phyloP scores from a whole-genome alignment of 2,888 invertebrate genomes.

The Meandrusa payeni region DNA sequence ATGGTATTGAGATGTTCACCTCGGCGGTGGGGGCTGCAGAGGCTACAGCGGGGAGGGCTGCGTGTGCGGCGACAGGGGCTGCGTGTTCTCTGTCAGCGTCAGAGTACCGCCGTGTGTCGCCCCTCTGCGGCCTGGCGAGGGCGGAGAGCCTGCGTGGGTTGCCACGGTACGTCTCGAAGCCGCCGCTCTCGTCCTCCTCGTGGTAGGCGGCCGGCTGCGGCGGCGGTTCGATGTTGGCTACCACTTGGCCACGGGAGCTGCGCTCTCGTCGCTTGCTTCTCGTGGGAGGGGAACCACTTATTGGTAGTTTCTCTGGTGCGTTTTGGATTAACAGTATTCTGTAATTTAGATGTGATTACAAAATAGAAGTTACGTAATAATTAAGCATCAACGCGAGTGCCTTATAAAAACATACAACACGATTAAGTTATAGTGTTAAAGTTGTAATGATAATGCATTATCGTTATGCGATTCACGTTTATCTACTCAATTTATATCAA shows the following conservation, averaged over 20 bases:
- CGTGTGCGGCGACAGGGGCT: constrained; percentile 28
- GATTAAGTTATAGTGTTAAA: too few relatives aligned
- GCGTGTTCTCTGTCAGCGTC: constrained; percentile 40
- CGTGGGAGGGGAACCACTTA: constrained; percentile 83
- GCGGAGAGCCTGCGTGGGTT: constrained; percentile 62
- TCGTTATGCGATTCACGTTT: too few relatives aligned
- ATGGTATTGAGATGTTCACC: constrained; percentile 23
- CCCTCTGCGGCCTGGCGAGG: constrained; percentile 36
- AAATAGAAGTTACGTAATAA: too few relatives aligned
- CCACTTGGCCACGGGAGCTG: constrained; percentile 77
- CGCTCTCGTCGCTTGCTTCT: constrained; percentile 71
- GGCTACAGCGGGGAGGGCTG: constrained; percentile 27
- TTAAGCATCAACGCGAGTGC: too few relatives aligned
- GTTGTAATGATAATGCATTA: too few relatives aligned
- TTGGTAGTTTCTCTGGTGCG: constrained; percentile 89
- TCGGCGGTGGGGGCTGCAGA: constrained; percentile 37
- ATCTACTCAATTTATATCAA: too few relatives aligned
- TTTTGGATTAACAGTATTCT: constrained; percentile 96
- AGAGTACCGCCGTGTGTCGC: constrained; percentile 40
- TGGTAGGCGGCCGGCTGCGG: constrained; percentile 59
- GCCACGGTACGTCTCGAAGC: constrained; percentile 70
- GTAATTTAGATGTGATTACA: too few relatives aligned
- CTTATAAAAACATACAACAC: too few relatives aligned
- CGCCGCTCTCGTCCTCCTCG: constrained; percentile 76
- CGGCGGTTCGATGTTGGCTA: constrained; percentile 83